These are phyloP conservation scores for Capitella teleta DNA, from an alignment of 1,140 invertebrate genomes.

Conservation along the genomic window DNA sequence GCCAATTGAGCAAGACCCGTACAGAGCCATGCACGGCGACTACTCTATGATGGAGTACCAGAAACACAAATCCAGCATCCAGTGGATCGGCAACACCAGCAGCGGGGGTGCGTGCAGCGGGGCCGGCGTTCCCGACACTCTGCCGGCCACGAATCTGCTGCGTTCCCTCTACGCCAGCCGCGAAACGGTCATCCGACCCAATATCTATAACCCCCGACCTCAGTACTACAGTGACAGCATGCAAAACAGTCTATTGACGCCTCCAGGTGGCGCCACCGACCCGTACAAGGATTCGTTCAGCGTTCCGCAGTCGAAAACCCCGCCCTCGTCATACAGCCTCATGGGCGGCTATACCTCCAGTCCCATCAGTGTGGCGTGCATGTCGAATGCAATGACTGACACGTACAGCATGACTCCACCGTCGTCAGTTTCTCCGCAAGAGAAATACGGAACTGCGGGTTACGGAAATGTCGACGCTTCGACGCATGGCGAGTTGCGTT, in stretches of 20 bases:
- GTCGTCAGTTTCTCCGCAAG: conserved; percentile 81
- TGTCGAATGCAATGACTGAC: conserved; percentile 10
- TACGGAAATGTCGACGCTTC: too few relatives aligned
- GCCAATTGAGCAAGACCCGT: conserved; percentile 16
- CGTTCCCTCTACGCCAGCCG: conserved; percentile 82
- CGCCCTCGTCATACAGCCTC: conserved; percentile 12
- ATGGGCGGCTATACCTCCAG: conserved; percentile 18
- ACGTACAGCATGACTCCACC: conserved; percentile 70
- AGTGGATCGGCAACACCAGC: conserved; percentile 70
- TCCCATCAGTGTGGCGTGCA: conserved; percentile 6
- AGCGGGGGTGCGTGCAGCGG: conserved; percentile 42
- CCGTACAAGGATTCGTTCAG: conserved; percentile 51
- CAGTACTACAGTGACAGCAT: conserved; percentile 25
- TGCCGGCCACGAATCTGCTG: conserved; percentile 72
- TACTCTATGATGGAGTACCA: conserved; percentile 53
- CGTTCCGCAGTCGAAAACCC: neutral
- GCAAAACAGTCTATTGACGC: conserved; percentile 66
- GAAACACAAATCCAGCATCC: conserved; percentile 69
- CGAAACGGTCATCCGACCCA: conserved; percentile 85
- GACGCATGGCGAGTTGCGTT: too few relatives aligned
- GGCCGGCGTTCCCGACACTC: conserved; percentile 10
- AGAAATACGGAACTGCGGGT: conserved; percentile 32
- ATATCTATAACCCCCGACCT: conserved; percentile 59
- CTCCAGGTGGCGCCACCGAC: conserved; percentile 56
- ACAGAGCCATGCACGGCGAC: conserved; percentile 51